phyloP scores from a whole-genome alignment of 2,797 vertebrate species.

The Emydoidea blandingii region DNA sequence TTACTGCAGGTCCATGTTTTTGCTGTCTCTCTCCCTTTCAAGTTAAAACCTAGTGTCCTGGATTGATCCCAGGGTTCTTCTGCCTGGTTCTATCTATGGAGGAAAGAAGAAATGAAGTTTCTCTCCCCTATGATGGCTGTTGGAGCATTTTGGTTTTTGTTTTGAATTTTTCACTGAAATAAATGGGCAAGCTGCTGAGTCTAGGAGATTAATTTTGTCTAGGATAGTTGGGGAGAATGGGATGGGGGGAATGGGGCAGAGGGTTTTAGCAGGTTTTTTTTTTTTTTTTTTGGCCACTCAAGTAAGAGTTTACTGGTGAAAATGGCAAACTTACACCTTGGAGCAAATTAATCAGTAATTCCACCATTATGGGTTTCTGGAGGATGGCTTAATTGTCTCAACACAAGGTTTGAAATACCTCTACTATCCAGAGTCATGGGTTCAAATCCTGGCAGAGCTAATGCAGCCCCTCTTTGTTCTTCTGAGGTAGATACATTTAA shows the following conservation, averaged over 20 bases:
- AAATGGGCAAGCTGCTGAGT: slow-evolving; percentile 28
- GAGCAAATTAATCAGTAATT: background rate
- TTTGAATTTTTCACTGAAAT: slow-evolving; percentile 32
- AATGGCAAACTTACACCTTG: background rate
- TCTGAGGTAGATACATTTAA: slow-evolving; percentile 1
- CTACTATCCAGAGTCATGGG: background rate
- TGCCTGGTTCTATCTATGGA: slow-evolving; percentile 1
- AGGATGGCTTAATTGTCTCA: background rate
- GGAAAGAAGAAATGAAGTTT: background rate
- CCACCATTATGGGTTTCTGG: background rate
- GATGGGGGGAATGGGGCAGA: background rate
- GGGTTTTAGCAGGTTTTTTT: slow-evolving; percentile 6
- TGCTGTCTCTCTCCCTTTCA: background rate
- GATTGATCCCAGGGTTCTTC: background rate
- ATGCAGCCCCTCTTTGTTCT: background rate
- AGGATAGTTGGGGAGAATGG: slow-evolving; percentile 6
- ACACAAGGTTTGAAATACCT: background rate
- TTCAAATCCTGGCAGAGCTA: background rate
- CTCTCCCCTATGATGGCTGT: background rate
- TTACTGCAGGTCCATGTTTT: slow-evolving; percentile 5
- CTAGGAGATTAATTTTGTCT: slow-evolving; percentile 36
- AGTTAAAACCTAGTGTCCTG: slow-evolving; percentile 12
- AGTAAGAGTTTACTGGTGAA: slow-evolving; percentile 10
- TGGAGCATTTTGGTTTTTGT: background rate
- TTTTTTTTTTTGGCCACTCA: slow-evolving; percentile 49